These are phyloP conservation scores for Brachyhypopomus gauderio DNA, from an alignment of 2,113 vertebrate genomes.

Conservation along the genomic window DNA sequence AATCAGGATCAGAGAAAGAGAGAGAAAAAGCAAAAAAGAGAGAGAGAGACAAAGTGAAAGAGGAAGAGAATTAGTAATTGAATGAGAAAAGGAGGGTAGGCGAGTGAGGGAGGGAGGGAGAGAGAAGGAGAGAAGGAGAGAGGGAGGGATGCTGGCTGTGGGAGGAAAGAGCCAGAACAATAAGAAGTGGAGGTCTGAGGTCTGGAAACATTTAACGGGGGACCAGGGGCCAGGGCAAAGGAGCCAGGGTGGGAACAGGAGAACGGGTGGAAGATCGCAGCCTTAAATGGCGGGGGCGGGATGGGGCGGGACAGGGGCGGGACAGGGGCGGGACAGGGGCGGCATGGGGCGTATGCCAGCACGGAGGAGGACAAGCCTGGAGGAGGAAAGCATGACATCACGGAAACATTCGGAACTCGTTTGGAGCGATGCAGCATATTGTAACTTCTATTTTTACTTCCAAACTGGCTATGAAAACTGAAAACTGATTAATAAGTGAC, in stretches of 20 bases:
- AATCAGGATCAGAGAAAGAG: slow-evolving; percentile 43
- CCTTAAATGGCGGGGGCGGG: slow-evolving; percentile 63
- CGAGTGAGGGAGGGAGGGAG: background rate
- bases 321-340: background rate
- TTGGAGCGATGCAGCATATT: slow-evolving; percentile 44
- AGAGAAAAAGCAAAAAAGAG: background rate
- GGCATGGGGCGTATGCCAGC: slow-evolving; percentile 59
- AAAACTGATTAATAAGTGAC: slow-evolving; percentile 6
- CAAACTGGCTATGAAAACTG: background rate
- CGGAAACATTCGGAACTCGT: slow-evolving; percentile 41
- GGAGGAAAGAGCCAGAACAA: slow-evolving; percentile 43
- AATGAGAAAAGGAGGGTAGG: background rate
- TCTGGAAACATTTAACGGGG: slow-evolving; percentile 80
- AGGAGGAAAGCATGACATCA: slow-evolving; percentile 48
- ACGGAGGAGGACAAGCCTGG: slow-evolving; percentile 47
- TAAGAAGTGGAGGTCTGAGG: slow-evolving; percentile 42
- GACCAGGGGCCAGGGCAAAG: slow-evolving; percentile 66
- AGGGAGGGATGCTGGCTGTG: slow-evolving; percentile 39
- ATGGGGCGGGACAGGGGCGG: slow-evolving; percentile 58
- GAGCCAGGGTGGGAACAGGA: slow-evolving; percentile 74
- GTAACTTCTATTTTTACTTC: slow-evolving; percentile 24
- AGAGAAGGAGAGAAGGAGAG: slow-evolving; percentile 16
- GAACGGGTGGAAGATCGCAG: slow-evolving; percentile 68
- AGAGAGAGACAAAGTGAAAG: background rate
- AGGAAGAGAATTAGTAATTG: background rate